Evolutionary conservation across 2,888 invertebrate genomes (phyloP).

Genomic region (Eumacrocentrus americanus): DNA sequence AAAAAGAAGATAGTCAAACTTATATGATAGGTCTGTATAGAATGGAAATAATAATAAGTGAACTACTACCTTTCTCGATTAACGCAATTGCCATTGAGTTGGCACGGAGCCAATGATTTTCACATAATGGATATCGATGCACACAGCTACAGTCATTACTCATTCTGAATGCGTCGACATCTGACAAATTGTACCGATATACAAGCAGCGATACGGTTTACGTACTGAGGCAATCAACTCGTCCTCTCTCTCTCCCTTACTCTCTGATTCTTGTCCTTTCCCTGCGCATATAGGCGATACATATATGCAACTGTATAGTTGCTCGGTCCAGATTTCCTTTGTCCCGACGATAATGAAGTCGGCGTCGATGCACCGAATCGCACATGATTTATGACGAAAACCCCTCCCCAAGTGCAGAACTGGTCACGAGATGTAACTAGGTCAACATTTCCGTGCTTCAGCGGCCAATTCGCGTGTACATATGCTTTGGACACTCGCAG

Average conservation of each 20-base stretch:
- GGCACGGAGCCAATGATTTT: conserved; percentile 1
- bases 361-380: conserved; percentile 7
- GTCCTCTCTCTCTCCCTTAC: conserved; percentile 3
- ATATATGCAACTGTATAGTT: conserved; percentile 2
- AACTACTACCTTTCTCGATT: neutral
- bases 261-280: too few relatives aligned
- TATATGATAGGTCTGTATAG: too few relatives aligned
- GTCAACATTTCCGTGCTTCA: conserved; percentile 12
- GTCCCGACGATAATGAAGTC: conserved; percentile 17
- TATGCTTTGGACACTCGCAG: conserved; percentile 17
- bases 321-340: conserved; percentile 16
- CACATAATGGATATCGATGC: conserved; percentile 7
- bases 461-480: neutral
- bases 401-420: neutral
- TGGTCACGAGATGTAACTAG: conserved; percentile 9
- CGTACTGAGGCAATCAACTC: conserved; percentile 21
- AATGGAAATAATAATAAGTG: neutral
- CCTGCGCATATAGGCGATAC: neutral
- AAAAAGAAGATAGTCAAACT: too few relatives aligned
- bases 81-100: neutral
- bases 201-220: conserved; percentile 10
- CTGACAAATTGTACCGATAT: conserved; percentile 26
- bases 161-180: conserved; percentile 23
- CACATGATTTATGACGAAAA: conserved; percentile 22
- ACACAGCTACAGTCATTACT: conserved; percentile 12